Base-by-base conservation (phyloP, 2,113 vertebrate genomes). In the Sander lucioperca region DNA sequence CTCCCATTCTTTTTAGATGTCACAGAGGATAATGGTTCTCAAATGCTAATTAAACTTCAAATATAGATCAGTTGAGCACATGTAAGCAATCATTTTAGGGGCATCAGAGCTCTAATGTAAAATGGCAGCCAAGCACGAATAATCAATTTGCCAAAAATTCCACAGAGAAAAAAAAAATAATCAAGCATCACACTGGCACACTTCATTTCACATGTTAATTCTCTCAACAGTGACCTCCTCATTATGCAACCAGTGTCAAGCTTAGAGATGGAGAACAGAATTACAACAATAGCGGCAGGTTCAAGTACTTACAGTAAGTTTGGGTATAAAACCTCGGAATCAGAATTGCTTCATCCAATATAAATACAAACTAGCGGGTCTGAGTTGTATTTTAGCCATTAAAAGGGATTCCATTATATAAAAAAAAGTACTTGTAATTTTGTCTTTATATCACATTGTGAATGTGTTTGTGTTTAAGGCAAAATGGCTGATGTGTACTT, bases 31-130 rank as follows among this genome's bases (percentile, higher is more conserved):
- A 89, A 91, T 82, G 79, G 76, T 76, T 77, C 64, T 74, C 67
- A 54, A 87, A 86, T 84, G 79, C 77, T 80, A 83, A 92, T 92
- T 93, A 86, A 86, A 80, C 88, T 84, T 84, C 58, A 85, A 90
- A 87, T 91, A 82, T 80, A 84, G 84, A 90, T 84, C 83, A 79
- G 69, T 76, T 82, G 68, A 69, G 82, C 68, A 74, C 89, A 79
- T 87, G 87, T 88, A 83, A 77, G 87, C 66, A 91, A 88, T 87
- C 90, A 89, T 88, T 79, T 83, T 74, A 48, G 74, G 86, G 88
- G 67, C 65, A 85, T 63, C 59, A 18, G 56, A 39, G 71, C 39
- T 25, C 69, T 78, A 70, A 86, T 82, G 65, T 62, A 85, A 86
- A 78, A 75, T 73, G 62, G 78, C 74, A 80, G 25, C 58, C 75